These are phyloP conservation scores for Apteryx mantelli DNA, from an alignment of 2,113 vertebrate species.

Conservation along the genomic window DNA sequence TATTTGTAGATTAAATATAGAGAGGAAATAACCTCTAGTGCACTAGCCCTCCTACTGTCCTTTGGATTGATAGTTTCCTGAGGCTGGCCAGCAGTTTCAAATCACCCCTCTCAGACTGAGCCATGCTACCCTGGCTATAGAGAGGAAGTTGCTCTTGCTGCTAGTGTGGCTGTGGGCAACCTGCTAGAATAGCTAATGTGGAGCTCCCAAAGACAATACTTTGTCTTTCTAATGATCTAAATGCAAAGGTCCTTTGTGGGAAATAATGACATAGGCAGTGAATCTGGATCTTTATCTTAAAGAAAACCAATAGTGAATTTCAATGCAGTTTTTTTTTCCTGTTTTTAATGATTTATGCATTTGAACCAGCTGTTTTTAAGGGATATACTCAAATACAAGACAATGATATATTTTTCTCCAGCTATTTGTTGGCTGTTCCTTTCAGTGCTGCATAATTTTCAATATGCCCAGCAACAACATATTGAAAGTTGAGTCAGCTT, in stretches of 20 bases:
- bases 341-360: background rate
- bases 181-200: background rate
- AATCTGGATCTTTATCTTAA: background rate
- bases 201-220: background rate
- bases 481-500: conserved; percentile 4
- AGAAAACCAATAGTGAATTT: background rate
- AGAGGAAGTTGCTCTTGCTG: background rate
- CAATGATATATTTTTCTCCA: background rate
- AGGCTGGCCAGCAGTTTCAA: background rate
- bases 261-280: background rate
- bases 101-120: background rate
- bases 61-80: background rate
- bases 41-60: background rate
- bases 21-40: background rate
- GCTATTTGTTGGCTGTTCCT: background rate
- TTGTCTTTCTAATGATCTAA: background rate
- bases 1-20: background rate
- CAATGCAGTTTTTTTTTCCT: background rate
- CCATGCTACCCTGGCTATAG: background rate
- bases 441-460: background rate
- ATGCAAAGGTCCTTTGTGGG: background rate
- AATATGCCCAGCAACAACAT: background rate
- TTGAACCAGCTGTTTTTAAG: background rate
- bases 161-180: background rate
- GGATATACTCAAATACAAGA: background rate